These are phyloP conservation scores for Drosophila infuscata DNA, from an alignment of 2,888 invertebrate species.

Conservation along the genomic window DNA sequence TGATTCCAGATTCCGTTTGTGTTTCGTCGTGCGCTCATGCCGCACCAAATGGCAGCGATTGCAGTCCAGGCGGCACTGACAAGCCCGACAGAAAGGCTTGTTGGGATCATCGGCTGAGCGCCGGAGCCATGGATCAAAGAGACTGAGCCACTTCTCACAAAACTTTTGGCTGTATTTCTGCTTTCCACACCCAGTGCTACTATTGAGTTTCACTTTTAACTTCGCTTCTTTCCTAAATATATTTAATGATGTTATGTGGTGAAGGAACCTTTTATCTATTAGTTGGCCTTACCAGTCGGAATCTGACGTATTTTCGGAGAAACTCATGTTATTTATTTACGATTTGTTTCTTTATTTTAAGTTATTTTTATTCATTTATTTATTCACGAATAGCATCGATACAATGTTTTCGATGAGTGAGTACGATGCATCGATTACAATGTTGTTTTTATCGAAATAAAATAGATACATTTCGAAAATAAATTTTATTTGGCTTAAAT, in stretches of 20 bases:
- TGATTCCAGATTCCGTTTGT: slow-evolving; percentile 79
- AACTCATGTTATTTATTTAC: slow-evolving; percentile 68
- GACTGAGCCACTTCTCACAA: slow-evolving; percentile 82
- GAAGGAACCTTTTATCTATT: not conserved
- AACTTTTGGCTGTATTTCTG: slow-evolving; percentile 82
- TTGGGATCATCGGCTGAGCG: slow-evolving; percentile 77
- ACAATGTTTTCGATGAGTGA: slow-evolving; percentile 15
- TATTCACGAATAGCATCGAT: slow-evolving; percentile 44
- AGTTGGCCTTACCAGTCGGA: slow-evolving; percentile 78
- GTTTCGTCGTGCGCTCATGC: slow-evolving; percentile 82
- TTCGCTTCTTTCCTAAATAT: slow-evolving; percentile 79
- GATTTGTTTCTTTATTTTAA: slow-evolving; percentile 8
- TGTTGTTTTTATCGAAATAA: slow-evolving; percentile 2
- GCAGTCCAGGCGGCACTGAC: slow-evolving; percentile 81
- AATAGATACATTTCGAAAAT: slow-evolving; percentile 6
- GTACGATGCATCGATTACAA: slow-evolving; percentile 27
- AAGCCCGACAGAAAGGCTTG: slow-evolving; percentile 83
- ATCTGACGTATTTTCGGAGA: slow-evolving; percentile 81
- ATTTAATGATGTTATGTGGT: not conserved
- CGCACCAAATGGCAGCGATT: slow-evolving; percentile 83
- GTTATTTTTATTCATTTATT: slow-evolving; percentile 43
- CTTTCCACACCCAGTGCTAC: slow-evolving; percentile 50
- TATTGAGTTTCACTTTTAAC: slow-evolving; percentile 60
- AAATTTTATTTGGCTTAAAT: too few relatives aligned
- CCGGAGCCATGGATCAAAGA: slow-evolving; percentile 82